These are phyloP conservation scores for Cephalotes varians DNA, from an alignment of 2,888 invertebrate genomes.

Conservation along the genomic window DNA sequence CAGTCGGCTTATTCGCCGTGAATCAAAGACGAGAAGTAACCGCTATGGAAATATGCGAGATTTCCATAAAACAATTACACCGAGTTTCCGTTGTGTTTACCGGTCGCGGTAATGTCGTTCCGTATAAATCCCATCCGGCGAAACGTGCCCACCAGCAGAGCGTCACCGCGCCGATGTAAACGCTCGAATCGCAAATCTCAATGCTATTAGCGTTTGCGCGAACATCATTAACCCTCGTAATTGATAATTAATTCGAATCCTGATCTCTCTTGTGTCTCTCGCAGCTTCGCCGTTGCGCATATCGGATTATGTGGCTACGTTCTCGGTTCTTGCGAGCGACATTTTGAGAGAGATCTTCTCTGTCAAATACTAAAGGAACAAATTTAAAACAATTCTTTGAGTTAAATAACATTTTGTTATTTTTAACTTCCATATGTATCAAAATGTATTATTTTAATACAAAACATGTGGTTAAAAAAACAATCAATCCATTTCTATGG, in stretches of 20 bases:
- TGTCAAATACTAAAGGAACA: too few relatives aligned
- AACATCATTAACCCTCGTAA: slow-evolving; percentile 62
- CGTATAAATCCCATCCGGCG: slow-evolving; percentile 52
- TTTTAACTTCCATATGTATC: too few relatives aligned
- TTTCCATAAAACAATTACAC: slow-evolving; percentile 77
- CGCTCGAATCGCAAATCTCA: slow-evolving; percentile 57
- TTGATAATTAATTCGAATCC: slow-evolving; percentile 68
- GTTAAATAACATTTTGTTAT: too few relatives aligned
- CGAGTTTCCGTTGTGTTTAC: slow-evolving; percentile 72
- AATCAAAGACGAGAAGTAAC: slow-evolving; percentile 20
- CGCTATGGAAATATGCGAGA: slow-evolving; percentile 66
- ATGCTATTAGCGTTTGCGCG: slow-evolving; percentile 57
- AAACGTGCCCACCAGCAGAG: background rate
- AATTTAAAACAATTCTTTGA: too few relatives aligned
- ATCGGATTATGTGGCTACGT: background rate
- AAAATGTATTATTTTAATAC: too few relatives aligned
- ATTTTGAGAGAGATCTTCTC: slow-evolving; percentile 6
- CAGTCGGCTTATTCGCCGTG: background rate
- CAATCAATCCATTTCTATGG: too few relatives aligned
- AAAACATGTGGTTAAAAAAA: too few relatives aligned
- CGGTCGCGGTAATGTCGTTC: slow-evolving; percentile 38
- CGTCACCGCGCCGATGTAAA: slow-evolving; percentile 49
- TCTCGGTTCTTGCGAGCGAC: background rate
- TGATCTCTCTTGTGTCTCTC: slow-evolving; percentile 29
- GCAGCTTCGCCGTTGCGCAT: background rate